Conservation (phyloP, 2,888 invertebrate genomes). For the Cremastobaeus sp. region DNA sequence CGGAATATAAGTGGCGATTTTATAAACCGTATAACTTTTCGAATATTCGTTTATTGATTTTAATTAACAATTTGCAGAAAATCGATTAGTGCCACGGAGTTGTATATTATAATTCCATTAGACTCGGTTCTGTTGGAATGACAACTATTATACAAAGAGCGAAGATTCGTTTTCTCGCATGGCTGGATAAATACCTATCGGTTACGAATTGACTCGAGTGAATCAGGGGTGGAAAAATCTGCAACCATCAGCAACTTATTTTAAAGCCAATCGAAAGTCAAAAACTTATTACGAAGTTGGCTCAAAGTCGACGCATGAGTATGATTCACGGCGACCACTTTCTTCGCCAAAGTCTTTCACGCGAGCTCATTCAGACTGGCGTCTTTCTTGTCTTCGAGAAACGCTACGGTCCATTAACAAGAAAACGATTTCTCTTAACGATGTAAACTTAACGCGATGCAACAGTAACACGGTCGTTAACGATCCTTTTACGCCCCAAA, state of each 20-base stretch:
- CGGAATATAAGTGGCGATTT: no score
- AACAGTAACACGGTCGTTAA: constrained; percentile 43
- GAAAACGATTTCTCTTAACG: constrained; percentile 43
- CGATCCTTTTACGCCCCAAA: constrained; percentile 45
- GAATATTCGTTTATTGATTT: constrained; percentile 5
- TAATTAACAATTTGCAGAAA: constrained; percentile 1
- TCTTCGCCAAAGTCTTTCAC: constrained; percentile 26
- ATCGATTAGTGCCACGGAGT: constrained; percentile 5
- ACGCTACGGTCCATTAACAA: constrained; percentile 29
- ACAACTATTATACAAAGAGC: constrained; percentile 2
- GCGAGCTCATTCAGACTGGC: constrained; percentile 24
- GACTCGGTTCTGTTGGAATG: background rate
- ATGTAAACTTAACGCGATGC: constrained; percentile 35
- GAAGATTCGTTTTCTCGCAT: background rate
- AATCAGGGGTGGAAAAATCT: no score
- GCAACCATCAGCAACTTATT: no score
- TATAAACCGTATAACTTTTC: background rate
- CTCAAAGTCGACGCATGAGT: constrained; percentile 18
- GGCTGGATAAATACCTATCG: constrained; percentile 11
- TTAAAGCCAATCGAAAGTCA: background rate
- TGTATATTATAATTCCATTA: constrained; percentile 8
- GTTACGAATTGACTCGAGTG: constrained; percentile 12
- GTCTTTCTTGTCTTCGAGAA: constrained; percentile 21
- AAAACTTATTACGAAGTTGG: constrained; percentile 33
- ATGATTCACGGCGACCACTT: constrained; percentile 26